Evolutionary conservation across 2,113 vertebrate genomes (phyloP), one percentile per base, ranked within the genome.

Genomic region (Athene cunicularia): DNA sequence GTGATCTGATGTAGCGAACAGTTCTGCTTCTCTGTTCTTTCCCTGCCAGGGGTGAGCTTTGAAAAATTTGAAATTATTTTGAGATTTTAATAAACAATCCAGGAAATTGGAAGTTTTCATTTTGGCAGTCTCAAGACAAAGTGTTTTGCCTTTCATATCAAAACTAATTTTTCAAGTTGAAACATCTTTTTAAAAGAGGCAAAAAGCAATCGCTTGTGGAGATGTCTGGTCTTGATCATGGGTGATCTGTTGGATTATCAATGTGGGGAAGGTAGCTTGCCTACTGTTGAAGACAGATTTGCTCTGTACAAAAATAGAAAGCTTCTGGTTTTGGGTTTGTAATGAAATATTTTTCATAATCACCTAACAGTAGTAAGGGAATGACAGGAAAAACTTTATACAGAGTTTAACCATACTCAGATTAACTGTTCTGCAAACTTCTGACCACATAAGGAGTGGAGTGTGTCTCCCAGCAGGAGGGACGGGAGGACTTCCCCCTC

Each of bases 81-180:
- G 60, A 85, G 77, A 64, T 90, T 96, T 96, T 94, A 94, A 95
- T 94, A 94, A 79, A 94, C 80, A 91, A 30, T 60, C 19, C 91
- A 94, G 95, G 93, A 97, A 96, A 96, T 91, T 87, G 75, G 8
- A 81, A 91, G 53, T 64, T 94, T 94, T 91, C 33, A 7, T 75
- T 60, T 75, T 82, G 95, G 88, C 77, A 82, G 74, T 85, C 94
- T 93, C 58, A 93, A 93, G 84, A 96, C 85, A 39, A 91, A 94
- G 21, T 80, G 23, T 45, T 95, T 91, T 95, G 93, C 75, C 70
- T 96, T 87, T 60, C 53, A 80, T 85, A 90, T 94, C 6, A 85
- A 85, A 90, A 56, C 49, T 87, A 77, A 90, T 96, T 96, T 91
- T 79, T 96, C 95, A 95, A 68, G 66, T 96, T 75, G 76, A 93